Evolutionary conservation across 1,140 invertebrate genomes (phyloP).

Genomic region (Drosophila prosaltans): DNA sequence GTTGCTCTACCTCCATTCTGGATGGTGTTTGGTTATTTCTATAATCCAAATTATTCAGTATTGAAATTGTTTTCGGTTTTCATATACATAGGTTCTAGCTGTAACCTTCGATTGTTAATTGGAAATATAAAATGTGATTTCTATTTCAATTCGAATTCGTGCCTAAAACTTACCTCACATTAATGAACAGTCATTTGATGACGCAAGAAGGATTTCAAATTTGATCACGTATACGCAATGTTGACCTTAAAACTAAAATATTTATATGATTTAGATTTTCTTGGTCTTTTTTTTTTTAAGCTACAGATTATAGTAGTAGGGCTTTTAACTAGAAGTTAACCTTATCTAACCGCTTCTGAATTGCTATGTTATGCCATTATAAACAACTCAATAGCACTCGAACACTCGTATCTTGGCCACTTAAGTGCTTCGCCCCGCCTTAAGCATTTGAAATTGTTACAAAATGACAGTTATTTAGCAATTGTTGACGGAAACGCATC

Average conservation of each 20-base stretch:
- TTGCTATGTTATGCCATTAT: constrained; percentile 1
- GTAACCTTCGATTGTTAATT: too few relatives aligned
- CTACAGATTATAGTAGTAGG: background rate
- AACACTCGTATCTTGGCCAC: constrained; percentile 6
- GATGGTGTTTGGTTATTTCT: too few relatives aligned
- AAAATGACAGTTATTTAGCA: constrained; percentile 31
- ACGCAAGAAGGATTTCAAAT: background rate
- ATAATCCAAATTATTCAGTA: too few relatives aligned
- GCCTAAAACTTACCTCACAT: too few relatives aligned
- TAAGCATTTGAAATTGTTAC: constrained; percentile 4
- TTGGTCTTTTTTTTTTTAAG: background rate
- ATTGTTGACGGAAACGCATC: constrained; percentile 15
- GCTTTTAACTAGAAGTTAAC: background rate
- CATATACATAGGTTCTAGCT: too few relatives aligned
- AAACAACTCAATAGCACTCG: background rate
- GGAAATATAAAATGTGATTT: too few relatives aligned
- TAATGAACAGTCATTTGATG: too few relatives aligned
- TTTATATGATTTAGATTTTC: background rate
- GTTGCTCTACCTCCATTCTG: too few relatives aligned
- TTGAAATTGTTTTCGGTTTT: too few relatives aligned
- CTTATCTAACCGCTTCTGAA: background rate
- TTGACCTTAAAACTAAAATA: background rate
- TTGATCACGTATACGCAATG: background rate
- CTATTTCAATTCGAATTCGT: too few relatives aligned
- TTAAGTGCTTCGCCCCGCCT: constrained; percentile 11